Evolutionary conservation across 2,797 vertebrate species (phyloP), one percentile per base, ranked within the genome.

Genomic region (Psittacula echo): DNA sequence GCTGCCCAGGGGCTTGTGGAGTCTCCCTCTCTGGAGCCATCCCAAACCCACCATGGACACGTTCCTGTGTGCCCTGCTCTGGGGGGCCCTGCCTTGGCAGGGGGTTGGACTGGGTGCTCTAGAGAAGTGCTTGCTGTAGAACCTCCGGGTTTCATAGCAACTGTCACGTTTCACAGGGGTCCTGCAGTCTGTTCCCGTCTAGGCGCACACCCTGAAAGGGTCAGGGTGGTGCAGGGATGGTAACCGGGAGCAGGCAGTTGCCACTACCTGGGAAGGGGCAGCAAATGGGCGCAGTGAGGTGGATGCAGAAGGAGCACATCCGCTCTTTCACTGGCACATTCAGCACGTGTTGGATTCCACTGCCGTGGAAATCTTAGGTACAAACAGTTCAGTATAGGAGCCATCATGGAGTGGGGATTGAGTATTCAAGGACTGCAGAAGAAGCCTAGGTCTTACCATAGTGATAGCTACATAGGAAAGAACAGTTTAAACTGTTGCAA

Each of bases 131-230:
- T 65, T 41, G 15, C 26, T 45, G 26, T 22, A 12, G 81, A 51
- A n/a, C 10, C 11, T 10, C 5, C 5, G 22, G 30, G 22, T 62
- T 1, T 54, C 37, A 11, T 2, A 1, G 1, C 22, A 34, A 10
- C 13, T 16, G 53, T 19, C 30, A 2, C 0, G 0, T 58, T 58
- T 75, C 22, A 7, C 6, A 30, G 26, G 9, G 27, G 7, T 32
- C 41, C 13, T n/a, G 5, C 39, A 44, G 13, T 70, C 41, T 27
- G 2, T 77, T 71, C 32, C 42, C 1, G 0, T 30, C 1, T 0
- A 16, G 29, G 15, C 14, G 10, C 37, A 11, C 16, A 15, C 7
- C 17, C 22, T 4, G 20, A 32, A 6, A 58, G 18, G 10, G 26
- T 14, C 34, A 4, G 32, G 13, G 50, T n/a, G 19, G 16, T 24